Conservation (phyloP, 1,140 invertebrate genomes). For the Latrodectus geometricus region DNA sequence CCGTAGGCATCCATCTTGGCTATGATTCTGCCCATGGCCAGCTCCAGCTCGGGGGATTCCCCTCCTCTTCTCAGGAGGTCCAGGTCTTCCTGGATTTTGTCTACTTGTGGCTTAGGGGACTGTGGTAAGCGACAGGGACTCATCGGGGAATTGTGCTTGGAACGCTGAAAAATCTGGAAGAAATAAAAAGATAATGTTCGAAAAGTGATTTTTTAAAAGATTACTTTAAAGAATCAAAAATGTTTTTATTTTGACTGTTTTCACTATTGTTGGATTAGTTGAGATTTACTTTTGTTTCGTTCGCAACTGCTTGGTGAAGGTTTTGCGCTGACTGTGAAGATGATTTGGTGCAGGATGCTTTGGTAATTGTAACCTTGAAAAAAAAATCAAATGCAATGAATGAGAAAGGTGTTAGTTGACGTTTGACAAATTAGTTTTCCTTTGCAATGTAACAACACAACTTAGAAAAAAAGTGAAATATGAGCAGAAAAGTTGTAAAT, state of each 20-base stretch:
- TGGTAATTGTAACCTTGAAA: conserved; percentile 15
- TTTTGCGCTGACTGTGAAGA: conserved; percentile 54
- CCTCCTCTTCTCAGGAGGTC: background rate
- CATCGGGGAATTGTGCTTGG: conserved; percentile 10
- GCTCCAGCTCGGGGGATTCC: conserved; percentile 44
- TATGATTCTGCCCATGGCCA: conserved; percentile 42
- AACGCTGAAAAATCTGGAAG: conserved; percentile 31
- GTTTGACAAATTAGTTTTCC: too few species aligned
- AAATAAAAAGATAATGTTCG: background rate
- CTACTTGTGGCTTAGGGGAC: conserved; percentile 12
- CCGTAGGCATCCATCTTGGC: conserved; percentile 53
- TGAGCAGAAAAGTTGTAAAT: too few species aligned
- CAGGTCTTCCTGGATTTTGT: conserved; percentile 37
- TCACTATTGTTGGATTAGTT: too few species aligned
- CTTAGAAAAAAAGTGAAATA: too few species aligned
- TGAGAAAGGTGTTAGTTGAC: too few species aligned
- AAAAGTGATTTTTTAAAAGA: too few species aligned
- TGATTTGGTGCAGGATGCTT: conserved; percentile 1
- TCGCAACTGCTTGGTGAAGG: conserved; percentile 14
- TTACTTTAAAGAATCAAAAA: too few species aligned
- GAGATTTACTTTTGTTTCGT: conserved; percentile 35
- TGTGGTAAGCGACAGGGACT: conserved; percentile 40
- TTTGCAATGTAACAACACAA: too few species aligned
- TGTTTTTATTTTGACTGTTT: too few species aligned
- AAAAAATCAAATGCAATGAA: background rate